Evolutionary conservation across 2,888 invertebrate genomes (phyloP), one percentile per base, ranked within the genome.

Genomic region (Polydrusus tereticollis): DNA sequence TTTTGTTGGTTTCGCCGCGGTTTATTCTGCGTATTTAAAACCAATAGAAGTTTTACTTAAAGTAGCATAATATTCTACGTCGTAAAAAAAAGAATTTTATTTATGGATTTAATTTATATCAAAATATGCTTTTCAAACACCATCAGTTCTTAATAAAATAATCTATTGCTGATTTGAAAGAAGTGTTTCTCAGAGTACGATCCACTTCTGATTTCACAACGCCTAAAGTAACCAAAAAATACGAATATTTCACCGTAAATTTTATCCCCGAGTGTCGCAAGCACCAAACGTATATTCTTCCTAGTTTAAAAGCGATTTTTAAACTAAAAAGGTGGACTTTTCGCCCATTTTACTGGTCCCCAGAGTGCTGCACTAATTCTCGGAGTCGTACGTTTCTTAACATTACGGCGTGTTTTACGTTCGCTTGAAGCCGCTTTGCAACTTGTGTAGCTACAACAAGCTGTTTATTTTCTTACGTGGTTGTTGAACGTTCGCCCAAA

Each of bases 381-480:
- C 26, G 12, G 33, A 26, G 43, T 69, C 69, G 33, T 29, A 41
- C 38, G 41, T 57, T 57, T 14, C 47, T 69, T 63, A 63, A 29
- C 29, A 55, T 69, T 69, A 69, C 55, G 33, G 63, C 45, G 26
- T 57, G 69, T 63, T 69, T 69, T 55, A 69, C 57, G 62, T 63
- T 63, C 63, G 55, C 62, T 55, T 41, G 33, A 62, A 29, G 20
- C 23, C 29, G 26, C 20, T 45, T 67, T 45, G 58, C 33, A 57
- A 33, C 38, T 55, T 57, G 21, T 36, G 10, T 14, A 29, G 23
- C 58, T 45, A n/a, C 38, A 33, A 16, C 10, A 50, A 23, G 45
- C 38, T 29, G 43, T 50, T 68, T 68, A 60, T 57, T 52, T 45
- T 33, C 47, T 16, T 23, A 23, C n/a, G 47, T 5, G 23, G 21